Base-by-base conservation (phyloP, 53 echinoderm and acorn worm species). In the Echinarachnius parma region DNA sequence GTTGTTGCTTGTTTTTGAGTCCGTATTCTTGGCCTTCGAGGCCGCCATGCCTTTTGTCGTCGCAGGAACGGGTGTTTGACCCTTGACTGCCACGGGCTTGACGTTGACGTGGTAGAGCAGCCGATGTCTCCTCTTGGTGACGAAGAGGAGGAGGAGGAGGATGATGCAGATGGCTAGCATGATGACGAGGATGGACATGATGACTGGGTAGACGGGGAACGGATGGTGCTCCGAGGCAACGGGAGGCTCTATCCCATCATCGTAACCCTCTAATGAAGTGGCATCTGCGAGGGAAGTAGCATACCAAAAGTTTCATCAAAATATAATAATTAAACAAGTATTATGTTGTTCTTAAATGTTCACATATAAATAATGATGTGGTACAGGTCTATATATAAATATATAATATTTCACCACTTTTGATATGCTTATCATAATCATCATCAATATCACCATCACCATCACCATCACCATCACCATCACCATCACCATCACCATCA, bases 51-150 rank as follows among this genome's bases (percentile, higher is more conserved):
- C 42, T n/a, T n/a, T n/a, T 21, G 83, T 53, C 9, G 81, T 63
- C 10, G 84, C 59, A 36, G 75, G 52, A 76, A 77, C 69, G 24
- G 75, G 74, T 33, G 83, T 66, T 55, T 66, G 76, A 42, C 55
- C 47, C 9, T 79, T 77, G 57, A 75, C 80, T 9, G 82, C 79
- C 45, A 80, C 56, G 21, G 81, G 77, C 34, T 86, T 86, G 77
- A 83, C 55, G 31, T 83, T 90, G 78, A 93, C 89, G 15, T 93
- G 83, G 63, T 93, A 93, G 74, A 89, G 86, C 39, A 93, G 75
- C 37, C 89, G 82, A 54, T 93, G 93, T 20, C 89, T 66, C 47
- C 89, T 83, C 47, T 90, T 86, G 1, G 89, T 84, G 49, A 93
- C 86, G n/a, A 86, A 77, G 21, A 93, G 84, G 9, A 93, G 81